Base-by-base conservation (phyloP, 2,888 invertebrate genomes). In the Spisula solida region DNA sequence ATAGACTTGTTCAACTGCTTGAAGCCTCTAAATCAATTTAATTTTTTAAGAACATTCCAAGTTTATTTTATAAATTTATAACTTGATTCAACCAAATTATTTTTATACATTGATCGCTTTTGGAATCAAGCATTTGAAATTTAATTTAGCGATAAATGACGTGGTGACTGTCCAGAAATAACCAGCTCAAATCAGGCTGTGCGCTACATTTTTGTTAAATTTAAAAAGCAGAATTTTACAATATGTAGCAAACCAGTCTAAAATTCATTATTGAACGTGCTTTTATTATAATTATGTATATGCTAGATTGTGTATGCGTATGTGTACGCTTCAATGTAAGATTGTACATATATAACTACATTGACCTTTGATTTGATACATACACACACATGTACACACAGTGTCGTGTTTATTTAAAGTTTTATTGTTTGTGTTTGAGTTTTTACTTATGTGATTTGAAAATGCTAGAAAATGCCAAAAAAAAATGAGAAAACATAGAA, bases 381-480 rank as follows among this genome's bases (percentile, higher is more conserved):
- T 34, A 75, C 75, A 75, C 34, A 6, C 41, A 41, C 41, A 41
- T 41, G 41, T 41, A 41, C 41, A 75, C 75, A 75, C 34, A 6
- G 5, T 34, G 29, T 75, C 12, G 75, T 75, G 34, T 75, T 75
- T 75, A 75, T 31, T 31, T 75, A 16, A 60, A 41, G 41, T n/a
- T 70, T 31, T 34, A 31, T 75, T 75, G 18, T 75, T 75, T 75
- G 75, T 75, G 75, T 75, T 31, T 75, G 75, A 75, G 75, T 75
- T 75, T 75, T 31, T 34, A 75, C 14, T 14, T 75, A 18, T 14
- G 70, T 70, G 29, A 31, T 70, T 83, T 25, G 14, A 41, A 75
- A 83, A 85, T 55, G 29, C 47, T 56, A 34, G 79, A 85, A 85
- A 85, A 86, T 86, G 70, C 75, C 25, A 34, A 87, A 78, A 87